phyloP scores from a whole-genome alignment of 2,888 invertebrate genomes.

The Didymodactylos carnosus region DNA sequence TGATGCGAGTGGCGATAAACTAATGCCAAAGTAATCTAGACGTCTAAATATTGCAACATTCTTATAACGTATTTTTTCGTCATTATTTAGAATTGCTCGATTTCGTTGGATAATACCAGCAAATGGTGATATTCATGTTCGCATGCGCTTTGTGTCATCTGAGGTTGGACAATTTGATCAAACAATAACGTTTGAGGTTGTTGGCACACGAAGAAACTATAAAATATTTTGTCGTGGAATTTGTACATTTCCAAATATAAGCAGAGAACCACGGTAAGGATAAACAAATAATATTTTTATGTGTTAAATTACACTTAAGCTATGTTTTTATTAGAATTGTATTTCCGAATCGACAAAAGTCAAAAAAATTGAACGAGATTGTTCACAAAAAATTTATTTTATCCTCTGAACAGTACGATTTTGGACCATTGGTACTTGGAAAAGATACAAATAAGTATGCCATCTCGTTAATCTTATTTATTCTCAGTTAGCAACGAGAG shows the following conservation, averaged over 20 bases:
- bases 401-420: constrained; percentile 29
- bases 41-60: background rate
- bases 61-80: background rate
- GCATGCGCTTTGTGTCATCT: constrained; percentile 31
- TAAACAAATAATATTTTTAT: background rate
- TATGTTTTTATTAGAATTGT: constrained; percentile 25
- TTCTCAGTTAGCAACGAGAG: background rate
- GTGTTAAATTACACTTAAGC: background rate
- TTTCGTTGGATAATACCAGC: constrained; percentile 34
- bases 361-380: constrained; percentile 27
- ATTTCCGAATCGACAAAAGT: constrained; percentile 32
- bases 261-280: constrained; percentile 33
- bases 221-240: constrained; percentile 34
- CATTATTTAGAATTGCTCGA: constrained; percentile 11
- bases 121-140: constrained; percentile 25
- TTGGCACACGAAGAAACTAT: constrained; percentile 31
- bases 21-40: background rate
- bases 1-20: constrained; percentile 4
- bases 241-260: constrained; percentile 34
- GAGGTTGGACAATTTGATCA: constrained; percentile 35
- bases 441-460: constrained; percentile 30
- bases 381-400: constrained; percentile 33
- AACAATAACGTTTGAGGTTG: constrained; percentile 34
- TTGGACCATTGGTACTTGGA: constrained; percentile 34
- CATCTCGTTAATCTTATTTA: background rate